Evolutionary conservation across 2,888 invertebrate species (phyloP), one percentile per base, ranked within the genome.

Genomic region (Liopterus haemorrhoidalis): DNA sequence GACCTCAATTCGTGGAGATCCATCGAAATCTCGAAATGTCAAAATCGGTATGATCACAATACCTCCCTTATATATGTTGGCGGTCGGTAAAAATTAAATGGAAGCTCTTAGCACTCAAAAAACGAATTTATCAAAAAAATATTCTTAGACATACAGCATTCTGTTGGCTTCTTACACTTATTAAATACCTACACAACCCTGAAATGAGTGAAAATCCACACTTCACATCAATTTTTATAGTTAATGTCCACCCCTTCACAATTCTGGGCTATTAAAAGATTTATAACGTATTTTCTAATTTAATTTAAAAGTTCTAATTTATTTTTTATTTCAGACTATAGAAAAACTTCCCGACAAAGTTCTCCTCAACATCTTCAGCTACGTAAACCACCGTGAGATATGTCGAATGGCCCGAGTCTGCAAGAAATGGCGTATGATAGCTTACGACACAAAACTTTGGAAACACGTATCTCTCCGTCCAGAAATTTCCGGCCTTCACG

Each of bases 321-420:
- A 49, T 49, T 52, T 44, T 55, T 49, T 56, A 50, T 75, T 76
- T 20, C 74, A 93, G 92, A 93, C 92, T 4, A 91, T 94, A 64
- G 93, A 93, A 67, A 93, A 95, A 67, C 75, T 99, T 24, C 97
- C 99, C 8, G 97, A 99, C 69, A 97, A 96, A 71, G 89, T 97
- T 20, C 73, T 99, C 25, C 73, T 95, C 52, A 85, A 90, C 63
- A 87, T 95, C 62, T 99, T 99, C 72, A 86, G 89, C 31, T 99
- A 94, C 69, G 72, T 99, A 52, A 79, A 85, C 19, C 96, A 97
- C 65, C 81, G 86, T 47, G 94, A 97, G 72, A 89, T 97, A 66
- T 90, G 92, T 68, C 84, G 85, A 20, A 81, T 96, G 75, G 95
- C 97, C 1, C 79, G 85, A 51, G 91, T 97, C 2, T 96, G 96